These are phyloP conservation scores for Pterobdella sp. DNA, from an alignment of 2,888 invertebrate species.

Conservation along the genomic window DNA sequence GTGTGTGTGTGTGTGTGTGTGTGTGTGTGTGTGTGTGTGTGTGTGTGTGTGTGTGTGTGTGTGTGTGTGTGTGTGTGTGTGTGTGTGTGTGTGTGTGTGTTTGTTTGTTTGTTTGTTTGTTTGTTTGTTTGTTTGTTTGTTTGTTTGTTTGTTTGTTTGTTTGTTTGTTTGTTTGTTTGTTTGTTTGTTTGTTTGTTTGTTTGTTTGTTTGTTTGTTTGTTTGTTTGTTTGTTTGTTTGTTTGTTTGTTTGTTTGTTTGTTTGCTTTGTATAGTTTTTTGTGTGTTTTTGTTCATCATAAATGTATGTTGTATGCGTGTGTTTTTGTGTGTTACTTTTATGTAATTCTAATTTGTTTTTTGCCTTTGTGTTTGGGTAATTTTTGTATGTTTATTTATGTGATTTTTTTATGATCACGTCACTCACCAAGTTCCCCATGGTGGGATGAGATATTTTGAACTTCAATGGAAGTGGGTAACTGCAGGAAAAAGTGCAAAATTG, in stretches of 20 bases:
- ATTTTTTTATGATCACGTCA: background rate
- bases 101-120: no score
- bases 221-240: background rate
- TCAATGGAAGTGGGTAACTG: no score
- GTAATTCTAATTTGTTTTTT: background rate
- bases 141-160: background rate
- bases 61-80: constrained; percentile 14
- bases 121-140: background rate
- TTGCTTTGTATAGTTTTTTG: background rate
- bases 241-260: background rate
- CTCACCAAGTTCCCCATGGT: no score
- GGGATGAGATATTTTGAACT: no score
- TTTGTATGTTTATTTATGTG: background rate
- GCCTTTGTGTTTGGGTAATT: background rate
- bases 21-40: constrained; percentile 29
- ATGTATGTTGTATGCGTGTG: background rate
- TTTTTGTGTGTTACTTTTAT: background rate
- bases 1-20: constrained; percentile 5
- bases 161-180: background rate
- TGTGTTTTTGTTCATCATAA: background rate
- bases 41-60: constrained; percentile 22
- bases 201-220: background rate
- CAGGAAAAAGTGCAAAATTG: no score
- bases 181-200: background rate
- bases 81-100: no score